These are phyloP conservation scores for Astropecten irregularis DNA, from an alignment of 53 echinoderm and acorn worm species.

Conservation along the genomic window DNA sequence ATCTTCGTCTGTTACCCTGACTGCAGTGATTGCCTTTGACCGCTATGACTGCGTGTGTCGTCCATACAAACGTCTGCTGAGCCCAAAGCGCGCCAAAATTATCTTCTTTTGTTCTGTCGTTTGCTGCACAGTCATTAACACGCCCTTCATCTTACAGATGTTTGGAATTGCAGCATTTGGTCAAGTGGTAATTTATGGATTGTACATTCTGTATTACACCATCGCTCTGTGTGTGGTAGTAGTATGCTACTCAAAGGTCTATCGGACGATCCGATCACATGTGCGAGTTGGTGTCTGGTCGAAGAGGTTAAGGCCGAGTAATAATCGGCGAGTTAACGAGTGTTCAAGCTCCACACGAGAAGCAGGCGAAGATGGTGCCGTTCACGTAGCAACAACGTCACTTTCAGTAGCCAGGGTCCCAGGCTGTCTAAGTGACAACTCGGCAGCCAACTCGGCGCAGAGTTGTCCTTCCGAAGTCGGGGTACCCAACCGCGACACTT, in stretches of 20 bases:
- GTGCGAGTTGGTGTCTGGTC: background rate
- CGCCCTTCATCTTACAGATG: background rate
- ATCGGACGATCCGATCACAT: background rate
- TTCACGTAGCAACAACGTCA: too few species aligned
- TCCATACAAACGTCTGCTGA: conserved; percentile 40
- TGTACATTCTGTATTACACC: background rate
- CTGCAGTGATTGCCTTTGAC: conserved; percentile 50
- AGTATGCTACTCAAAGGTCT: background rate
- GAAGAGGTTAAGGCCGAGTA: too few species aligned
- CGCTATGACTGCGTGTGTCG: conserved; percentile 67
- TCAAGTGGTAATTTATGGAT: background rate
- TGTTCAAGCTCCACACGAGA: too few species aligned
- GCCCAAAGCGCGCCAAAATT: conserved; percentile 29
- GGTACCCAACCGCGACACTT: too few species aligned
- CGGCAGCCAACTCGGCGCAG: too few species aligned
- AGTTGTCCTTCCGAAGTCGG: too few species aligned
- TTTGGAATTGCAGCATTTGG: background rate
- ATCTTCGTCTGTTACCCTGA: conserved; percentile 15
- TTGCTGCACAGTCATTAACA: conserved; percentile 14
- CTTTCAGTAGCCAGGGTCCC: too few species aligned
- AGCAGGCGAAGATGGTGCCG: too few species aligned
- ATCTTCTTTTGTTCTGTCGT: background rate
- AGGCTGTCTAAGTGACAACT: too few species aligned
- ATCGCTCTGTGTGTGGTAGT: background rate
- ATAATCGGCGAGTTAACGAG: too few species aligned